Base-by-base conservation (phyloP, 2,888 invertebrate species). In the Osmoderma eremita region DNA sequence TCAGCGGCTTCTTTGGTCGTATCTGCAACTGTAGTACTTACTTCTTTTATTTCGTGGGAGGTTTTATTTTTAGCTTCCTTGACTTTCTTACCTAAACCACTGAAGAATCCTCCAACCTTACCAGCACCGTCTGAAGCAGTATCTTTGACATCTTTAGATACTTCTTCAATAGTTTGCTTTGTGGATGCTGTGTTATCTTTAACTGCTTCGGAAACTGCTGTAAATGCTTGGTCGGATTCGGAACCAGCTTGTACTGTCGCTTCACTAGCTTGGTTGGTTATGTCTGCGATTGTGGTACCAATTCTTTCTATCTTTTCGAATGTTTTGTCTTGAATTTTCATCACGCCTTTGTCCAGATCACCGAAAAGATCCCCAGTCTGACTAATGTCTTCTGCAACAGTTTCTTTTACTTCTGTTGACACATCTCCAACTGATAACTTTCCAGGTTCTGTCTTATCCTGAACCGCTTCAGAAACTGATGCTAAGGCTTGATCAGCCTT, bases 311-410 rank as follows among this genome's bases (percentile, higher is more conserved):
- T 51, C 12, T 58, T 17, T 18, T 61, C 65, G 0, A 38, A 39
- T 38, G 42, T 58, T 8, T 41, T 54, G 6, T 68, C 64, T 66
- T 65, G 61, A 10, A 50, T 61, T 20, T 63, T 13, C 66, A 58
- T 12, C 8, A 50, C 38, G 67, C 58, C 63, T 6, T 54, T 56
- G 6, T 65, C 67, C n/a, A 71, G 18, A 22, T 71, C 73, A 24
- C 74, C 74, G 22, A 76, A 70, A 3, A 77, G 76, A 67, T 75
- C 75, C 56, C 75, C 76, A 3, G 76, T 75, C 15, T 75, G 71
- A 45, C n/a, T 51, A 18, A 30, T 38, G 20, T 13, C 15, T 13
- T 17, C 38, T 62, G 48, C 6, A 48, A 12, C 56, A 15, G 18
- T 51, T 49, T 39, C 42, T 56, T 69, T 61, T 22, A 63, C 30